Evolutionary conservation across 2,113 vertebrate species (phyloP).

Genomic region (Glareola pratincola): DNA sequence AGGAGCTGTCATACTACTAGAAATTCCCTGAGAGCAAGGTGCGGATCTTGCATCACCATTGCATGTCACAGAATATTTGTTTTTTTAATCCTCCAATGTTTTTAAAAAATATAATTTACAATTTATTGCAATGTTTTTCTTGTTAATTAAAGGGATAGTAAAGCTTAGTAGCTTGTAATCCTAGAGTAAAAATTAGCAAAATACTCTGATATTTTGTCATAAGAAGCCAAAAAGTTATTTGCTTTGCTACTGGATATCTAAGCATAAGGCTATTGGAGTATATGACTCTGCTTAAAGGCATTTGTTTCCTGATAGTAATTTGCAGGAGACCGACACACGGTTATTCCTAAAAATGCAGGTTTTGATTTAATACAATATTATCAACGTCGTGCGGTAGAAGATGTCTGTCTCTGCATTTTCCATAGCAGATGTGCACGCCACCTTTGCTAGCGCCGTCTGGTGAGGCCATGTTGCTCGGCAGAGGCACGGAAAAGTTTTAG

Average conservation of each 20-base stretch:
- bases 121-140: background rate
- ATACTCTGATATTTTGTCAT: background rate
- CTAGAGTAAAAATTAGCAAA: background rate
- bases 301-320: background rate
- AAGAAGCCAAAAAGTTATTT: background rate
- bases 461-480: background rate
- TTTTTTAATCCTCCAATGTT: background rate
- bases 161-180: background rate
- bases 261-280: background rate
- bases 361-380: background rate
- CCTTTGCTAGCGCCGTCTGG: background rate
- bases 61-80: background rate
- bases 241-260: background rate
- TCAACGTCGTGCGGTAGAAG: background rate
- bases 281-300: background rate
- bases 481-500: background rate
- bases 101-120: background rate
- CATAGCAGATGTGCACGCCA: accelerated
- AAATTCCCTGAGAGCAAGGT: background rate
- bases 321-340: background rate
- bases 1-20: background rate
- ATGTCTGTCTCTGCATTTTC: background rate
- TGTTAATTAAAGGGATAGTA: background rate
- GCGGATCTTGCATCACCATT: background rate
- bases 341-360: background rate